Evolutionary conservation across 2,113 vertebrate species (phyloP).

Genomic region (Alexandromys fortis): DNA sequence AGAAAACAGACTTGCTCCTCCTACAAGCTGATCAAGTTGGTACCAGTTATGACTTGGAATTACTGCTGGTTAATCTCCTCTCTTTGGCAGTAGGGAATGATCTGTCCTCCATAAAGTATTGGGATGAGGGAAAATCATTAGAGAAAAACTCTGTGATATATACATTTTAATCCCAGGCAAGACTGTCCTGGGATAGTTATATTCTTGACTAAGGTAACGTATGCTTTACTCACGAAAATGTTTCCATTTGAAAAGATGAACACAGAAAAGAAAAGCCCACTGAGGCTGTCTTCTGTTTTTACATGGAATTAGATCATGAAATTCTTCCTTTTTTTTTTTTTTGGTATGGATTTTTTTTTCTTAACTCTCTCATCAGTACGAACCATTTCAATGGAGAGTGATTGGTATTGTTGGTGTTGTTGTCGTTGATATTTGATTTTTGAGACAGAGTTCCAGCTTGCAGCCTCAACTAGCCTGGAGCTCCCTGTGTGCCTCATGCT

Average conservation of each 20-base stretch:
- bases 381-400: background rate
- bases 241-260: conserved; percentile 14
- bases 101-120: background rate
- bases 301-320: background rate
- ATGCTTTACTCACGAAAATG: background rate
- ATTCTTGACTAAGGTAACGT: background rate
- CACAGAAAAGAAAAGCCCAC: background rate
- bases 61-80: background rate
- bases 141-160: background rate
- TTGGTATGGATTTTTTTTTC: conserved; percentile 25
- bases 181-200: background rate
- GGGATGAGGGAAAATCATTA: background rate
- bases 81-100: background rate
- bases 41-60: background rate
- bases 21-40: background rate
- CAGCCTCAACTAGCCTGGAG: background rate
- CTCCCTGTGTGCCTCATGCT: background rate
- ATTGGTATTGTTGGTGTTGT: background rate
- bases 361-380: background rate
- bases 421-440: background rate
- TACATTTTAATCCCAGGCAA: background rate
- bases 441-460: background rate
- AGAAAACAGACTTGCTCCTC: background rate
- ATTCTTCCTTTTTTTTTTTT: background rate
- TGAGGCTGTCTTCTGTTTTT: background rate